Evolutionary conservation across 2,113 vertebrate genomes (phyloP).

Genomic region (Oreochromis tanganicae): DNA sequence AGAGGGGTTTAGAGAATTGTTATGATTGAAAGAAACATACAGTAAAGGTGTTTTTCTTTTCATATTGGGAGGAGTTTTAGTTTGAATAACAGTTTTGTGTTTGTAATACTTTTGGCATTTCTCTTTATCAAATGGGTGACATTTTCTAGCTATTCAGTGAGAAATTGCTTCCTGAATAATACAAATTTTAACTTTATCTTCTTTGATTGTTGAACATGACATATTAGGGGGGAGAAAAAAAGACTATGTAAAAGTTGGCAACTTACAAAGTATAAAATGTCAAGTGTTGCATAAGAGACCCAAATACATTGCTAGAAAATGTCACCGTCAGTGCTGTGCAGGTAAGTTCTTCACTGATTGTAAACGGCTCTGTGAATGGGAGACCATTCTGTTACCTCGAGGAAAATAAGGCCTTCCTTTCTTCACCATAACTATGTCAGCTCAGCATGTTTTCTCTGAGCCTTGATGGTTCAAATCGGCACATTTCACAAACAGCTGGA

Average conservation of each 20-base stretch:
- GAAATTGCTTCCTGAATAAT: neutral
- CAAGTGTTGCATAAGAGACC: neutral
- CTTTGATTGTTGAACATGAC: neutral
- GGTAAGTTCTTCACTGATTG: constrained; percentile 27
- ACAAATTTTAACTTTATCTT: neutral
- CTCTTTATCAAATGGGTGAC: neutral
- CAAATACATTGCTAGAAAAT: constrained; percentile 14
- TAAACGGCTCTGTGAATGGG: neutral
- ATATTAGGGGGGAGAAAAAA: neutral
- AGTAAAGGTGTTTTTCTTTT: neutral
- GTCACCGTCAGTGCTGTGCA: constrained; percentile 10
- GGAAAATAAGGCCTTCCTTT: neutral
- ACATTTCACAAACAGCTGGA: neutral
- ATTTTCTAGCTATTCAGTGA: neutral
- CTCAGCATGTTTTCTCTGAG: neutral
- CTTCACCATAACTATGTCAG: neutral
- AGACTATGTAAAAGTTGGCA: neutral
- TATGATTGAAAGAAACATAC: neutral
- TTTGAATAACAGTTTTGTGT: neutral
- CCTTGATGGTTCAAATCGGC: neutral
- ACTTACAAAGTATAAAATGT: neutral
- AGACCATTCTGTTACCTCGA: constrained; percentile 25
- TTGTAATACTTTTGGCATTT: neutral
- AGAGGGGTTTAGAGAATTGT: neutral
- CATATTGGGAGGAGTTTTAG: neutral